Percentiles rank a stretch among this genome's conserved stretches.
Evolutionary conservation across 1,140 invertebrate species (phyloP).

Genomic region (Octopus bimaculoides): DNA sequence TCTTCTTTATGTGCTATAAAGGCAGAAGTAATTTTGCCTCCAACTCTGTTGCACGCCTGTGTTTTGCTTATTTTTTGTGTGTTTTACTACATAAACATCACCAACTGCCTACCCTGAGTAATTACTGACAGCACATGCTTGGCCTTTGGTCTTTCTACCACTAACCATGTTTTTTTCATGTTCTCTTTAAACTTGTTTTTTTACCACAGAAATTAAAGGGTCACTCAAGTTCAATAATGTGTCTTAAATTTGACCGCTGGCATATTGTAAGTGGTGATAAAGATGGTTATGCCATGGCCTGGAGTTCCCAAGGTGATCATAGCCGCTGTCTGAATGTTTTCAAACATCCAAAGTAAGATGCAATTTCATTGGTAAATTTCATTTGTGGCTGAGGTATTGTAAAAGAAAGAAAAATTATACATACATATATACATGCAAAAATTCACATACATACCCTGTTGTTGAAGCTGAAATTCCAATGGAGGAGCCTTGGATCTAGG

Average conservation of each 20-base stretch:
- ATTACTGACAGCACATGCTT: neutral
- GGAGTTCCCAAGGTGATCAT: conserved; percentile 52
- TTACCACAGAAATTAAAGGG: conserved; percentile 47
- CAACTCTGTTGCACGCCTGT: no score
- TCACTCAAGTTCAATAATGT: conserved; percentile 49
- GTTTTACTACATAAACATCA: no score
- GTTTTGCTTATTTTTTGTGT: no score
- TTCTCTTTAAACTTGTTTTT: neutral
- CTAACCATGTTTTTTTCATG: neutral
- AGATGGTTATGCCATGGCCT: conserved; percentile 55
- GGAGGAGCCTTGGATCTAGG: no score
- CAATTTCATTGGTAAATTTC: neutral
- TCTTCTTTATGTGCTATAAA: no score
- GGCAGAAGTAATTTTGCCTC: no score
- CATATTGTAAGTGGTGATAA: conserved; percentile 54
- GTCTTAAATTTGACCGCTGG: conserved; percentile 55
- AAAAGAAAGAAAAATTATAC: no score
- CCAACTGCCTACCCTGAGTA: no score
- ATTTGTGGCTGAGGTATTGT: no score
- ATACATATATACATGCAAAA: no score
- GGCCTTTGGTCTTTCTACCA: neutral
- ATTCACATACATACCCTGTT: no score
- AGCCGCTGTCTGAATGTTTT: conserved; percentile 51
- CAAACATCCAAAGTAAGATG: conserved; percentile 53
- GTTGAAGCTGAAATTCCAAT: no score